Conservation (phyloP, 2,888 invertebrate genomes). For the Melieria picta region DNA sequence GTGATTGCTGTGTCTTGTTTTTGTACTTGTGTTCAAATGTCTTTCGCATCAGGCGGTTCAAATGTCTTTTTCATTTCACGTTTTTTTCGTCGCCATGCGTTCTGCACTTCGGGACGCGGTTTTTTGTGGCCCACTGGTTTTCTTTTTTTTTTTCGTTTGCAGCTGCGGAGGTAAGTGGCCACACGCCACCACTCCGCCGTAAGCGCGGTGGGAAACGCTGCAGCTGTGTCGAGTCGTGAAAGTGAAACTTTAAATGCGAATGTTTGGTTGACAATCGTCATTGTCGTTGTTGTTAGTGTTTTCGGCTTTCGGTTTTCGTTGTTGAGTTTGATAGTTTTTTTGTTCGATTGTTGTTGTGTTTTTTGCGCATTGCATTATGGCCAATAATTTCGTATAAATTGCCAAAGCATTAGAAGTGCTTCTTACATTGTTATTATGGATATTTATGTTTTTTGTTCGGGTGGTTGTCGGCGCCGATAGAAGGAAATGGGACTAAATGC, state of each 20-base stretch:
- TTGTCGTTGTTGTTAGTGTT: too few relatives aligned
- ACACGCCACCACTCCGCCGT: not conserved
- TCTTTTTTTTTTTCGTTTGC: conserved; percentile 4
- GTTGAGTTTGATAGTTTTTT: too few relatives aligned
- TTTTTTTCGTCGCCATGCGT: too few relatives aligned
- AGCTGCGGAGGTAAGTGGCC: too few relatives aligned
- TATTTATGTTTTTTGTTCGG: too few relatives aligned
- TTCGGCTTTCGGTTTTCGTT: too few relatives aligned
- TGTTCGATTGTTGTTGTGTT: not conserved
- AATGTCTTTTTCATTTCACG: not conserved
- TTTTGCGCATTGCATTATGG: not conserved
- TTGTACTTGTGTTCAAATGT: not conserved
- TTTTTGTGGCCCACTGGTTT: conserved; percentile 5
- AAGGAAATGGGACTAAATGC: too few relatives aligned
- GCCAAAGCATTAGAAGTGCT: too few relatives aligned
- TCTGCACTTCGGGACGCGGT: not conserved
- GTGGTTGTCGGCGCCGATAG: too few relatives aligned
- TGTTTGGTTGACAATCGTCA: not conserved
- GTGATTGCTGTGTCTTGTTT: not conserved
- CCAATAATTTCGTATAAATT: not conserved
- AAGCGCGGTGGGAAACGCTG: conserved; percentile 6
- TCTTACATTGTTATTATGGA: too few relatives aligned
- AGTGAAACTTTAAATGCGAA: conserved; percentile 16
- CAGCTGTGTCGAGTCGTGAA: conserved; percentile 12
- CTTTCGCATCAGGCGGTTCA: not conserved